A percentile compares a stretch with the other conserved stretches of the same genome.
These are phyloP conservation scores for Carcina quercana DNA, from an alignment of 2,888 invertebrate species.

Conservation along the genomic window DNA sequence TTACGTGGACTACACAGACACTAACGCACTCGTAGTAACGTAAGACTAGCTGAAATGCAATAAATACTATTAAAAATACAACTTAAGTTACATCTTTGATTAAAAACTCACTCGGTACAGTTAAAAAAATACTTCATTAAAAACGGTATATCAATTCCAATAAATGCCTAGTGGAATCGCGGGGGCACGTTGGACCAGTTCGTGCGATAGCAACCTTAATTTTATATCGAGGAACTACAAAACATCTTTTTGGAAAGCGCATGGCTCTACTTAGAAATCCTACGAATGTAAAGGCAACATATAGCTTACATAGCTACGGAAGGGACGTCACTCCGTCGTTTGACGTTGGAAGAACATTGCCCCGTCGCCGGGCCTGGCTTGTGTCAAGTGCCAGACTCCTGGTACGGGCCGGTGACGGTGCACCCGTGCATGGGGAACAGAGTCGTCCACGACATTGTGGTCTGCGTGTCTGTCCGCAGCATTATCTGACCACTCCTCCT, in stretches of 20 bases:
- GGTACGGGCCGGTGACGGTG: slow-evolving; percentile 90
- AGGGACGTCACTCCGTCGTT: slow-evolving; percentile 31
- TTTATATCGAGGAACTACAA: slow-evolving; percentile 57
- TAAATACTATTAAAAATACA: slow-evolving; percentile 65
- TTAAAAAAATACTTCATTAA: slow-evolving; percentile 53
- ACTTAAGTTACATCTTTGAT: slow-evolving; percentile 73
- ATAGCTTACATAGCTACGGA: slow-evolving; percentile 40
- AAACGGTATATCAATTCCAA: slow-evolving; percentile 60
- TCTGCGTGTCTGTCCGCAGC: slow-evolving; percentile 78
- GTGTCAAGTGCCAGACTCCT: slow-evolving; percentile 76
- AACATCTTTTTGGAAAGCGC: slow-evolving; percentile 48
- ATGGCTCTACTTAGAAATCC: slow-evolving; percentile 27
- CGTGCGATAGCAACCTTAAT: slow-evolving; percentile 18
- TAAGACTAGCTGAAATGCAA: slow-evolving; percentile 74
- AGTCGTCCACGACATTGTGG: slow-evolving; percentile 89
- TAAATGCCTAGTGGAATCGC: slow-evolving; percentile 51
- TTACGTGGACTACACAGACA: no score
- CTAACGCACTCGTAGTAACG: slow-evolving; percentile 64
- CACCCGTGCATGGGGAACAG: slow-evolving; percentile 91
- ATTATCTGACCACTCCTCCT: slow-evolving; percentile 60
- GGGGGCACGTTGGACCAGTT: slow-evolving; percentile 39
- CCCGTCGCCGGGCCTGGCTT: slow-evolving; percentile 30
- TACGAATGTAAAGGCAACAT: slow-evolving; percentile 29
- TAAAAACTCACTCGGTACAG: slow-evolving; percentile 67
- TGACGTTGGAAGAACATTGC: slow-evolving; percentile 24